phyloP scores from a whole-genome alignment of 2,797 vertebrate species.

The Staurois parvus region DNA sequence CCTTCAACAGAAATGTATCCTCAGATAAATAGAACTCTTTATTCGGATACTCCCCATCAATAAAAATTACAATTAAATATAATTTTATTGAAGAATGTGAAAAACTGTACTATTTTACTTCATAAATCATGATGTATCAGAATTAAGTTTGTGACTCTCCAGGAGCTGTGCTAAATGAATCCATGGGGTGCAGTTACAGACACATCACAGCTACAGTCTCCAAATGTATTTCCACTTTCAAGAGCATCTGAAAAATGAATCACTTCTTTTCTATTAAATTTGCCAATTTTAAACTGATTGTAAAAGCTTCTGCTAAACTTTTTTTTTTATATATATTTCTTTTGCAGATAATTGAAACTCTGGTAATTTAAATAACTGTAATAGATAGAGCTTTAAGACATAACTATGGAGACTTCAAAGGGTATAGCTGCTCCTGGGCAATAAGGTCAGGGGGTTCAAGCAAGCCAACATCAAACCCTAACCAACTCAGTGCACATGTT shows the following conservation, averaged over 20 bases:
- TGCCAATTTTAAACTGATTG: not conserved
- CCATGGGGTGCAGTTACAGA: constrained; percentile 14
- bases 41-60: constrained; percentile 19
- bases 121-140: constrained; percentile 34
- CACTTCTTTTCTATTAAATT: not conserved
- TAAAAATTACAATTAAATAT: not conserved
- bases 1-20: not conserved
- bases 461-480: no score
- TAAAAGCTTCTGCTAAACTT: not conserved
- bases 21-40: not conserved
- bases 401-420: no score
- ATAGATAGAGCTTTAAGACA: no score
- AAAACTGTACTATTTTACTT: not conserved
- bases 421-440: no score
- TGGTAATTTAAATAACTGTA: not conserved
- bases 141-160: constrained; percentile 26
- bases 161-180: constrained; percentile 12
- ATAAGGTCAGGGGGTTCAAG: no score
- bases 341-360: not conserved
- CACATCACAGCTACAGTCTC: not conserved
- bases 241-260: not conserved
- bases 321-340: not conserved
- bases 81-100: not conserved
- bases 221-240: not conserved
- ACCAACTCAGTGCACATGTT: no score